Conservation (phyloP, 1,140 invertebrate species). For the Leptopilina boulardi region DNA sequence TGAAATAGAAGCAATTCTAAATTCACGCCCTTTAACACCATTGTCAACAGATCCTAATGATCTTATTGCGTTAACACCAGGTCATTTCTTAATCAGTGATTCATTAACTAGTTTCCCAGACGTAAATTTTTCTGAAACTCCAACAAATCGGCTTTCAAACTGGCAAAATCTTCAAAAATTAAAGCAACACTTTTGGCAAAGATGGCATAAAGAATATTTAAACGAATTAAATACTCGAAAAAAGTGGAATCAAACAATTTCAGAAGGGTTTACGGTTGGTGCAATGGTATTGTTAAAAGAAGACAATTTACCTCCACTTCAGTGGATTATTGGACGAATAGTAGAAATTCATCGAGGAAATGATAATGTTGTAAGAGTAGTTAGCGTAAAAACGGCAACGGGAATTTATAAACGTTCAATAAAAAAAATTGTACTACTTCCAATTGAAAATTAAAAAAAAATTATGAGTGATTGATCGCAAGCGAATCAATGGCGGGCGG, state of each 20-base stretch:
- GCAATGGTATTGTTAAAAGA: background rate
- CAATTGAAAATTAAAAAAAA: background rate
- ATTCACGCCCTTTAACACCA: no score
- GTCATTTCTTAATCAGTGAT: background rate
- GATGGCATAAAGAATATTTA: conserved; percentile 9
- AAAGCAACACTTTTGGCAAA: background rate
- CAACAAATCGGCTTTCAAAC: background rate
- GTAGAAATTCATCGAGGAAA: background rate
- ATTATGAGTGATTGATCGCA: background rate
- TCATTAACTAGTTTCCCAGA: background rate
- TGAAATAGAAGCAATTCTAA: no score
- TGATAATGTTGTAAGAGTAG: background rate
- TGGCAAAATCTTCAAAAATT: background rate
- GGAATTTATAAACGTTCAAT: conserved; percentile 17
- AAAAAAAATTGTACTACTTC: conserved; percentile 1
- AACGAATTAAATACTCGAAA: background rate
- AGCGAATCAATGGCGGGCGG: conserved; percentile 6
- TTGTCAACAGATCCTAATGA: no score
- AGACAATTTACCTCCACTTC: conserved; percentile 10
- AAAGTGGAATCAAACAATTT: background rate
- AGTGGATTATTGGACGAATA: background rate
- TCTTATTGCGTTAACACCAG: background rate
- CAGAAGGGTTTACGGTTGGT: background rate
- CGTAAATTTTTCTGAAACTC: background rate
- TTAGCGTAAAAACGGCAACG: background rate